Evolutionary conservation across 1,140 invertebrate genomes (phyloP), one percentile per base, ranked within the genome.

Genomic region (Dendroctonus ponderosae): DNA sequence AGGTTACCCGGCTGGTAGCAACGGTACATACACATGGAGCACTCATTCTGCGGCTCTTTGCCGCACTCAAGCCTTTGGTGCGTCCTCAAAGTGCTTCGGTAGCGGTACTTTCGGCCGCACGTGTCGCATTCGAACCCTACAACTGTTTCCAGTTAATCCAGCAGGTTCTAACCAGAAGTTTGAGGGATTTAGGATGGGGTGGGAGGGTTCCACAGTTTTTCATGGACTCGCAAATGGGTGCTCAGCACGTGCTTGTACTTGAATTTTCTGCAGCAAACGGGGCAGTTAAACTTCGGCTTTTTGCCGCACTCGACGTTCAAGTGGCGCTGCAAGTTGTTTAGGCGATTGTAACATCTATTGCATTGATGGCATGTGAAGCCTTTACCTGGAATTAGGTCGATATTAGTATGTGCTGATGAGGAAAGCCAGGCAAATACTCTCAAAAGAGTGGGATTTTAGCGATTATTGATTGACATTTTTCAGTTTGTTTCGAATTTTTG

Each of bases 231-330:
- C 3, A 52, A 52, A 62, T 62, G 60, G 15, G 48, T 46, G 5
- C 41, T 37, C 41, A 62, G 42, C 41, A 38, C 69, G 9, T 65
- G 69, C 41, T 70, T 73, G 62, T 72, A 70, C 15, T 62, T 67
- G 44, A 72, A 73, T 40, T 59, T 68, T 14, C 65, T 56, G 26
- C 73, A 70, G 73, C 82, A 83, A 14, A 62, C 44, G 6, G 68
- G 56, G 68, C 83, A 84, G 7, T 75, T 69, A 65, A 82, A 83
- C 64, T 74, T 73, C 2, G 81, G 79, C 62, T 80, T 79, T 59
- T 87, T 83, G 0, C 86, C 86, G 67, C 87, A 89, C 68, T 89
- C 87, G 67, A 87, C 84, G 46, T 83, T 82, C 66, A 85, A 77
- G 72, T 89, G 87, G 14, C 83, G 79, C 64, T 80, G 79, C n/a